A percentile compares a stretch with the other conserved stretches of the same genome.
Evolutionary conservation across 2,797 vertebrate species (phyloP).

Genomic region (Coregonus ussuriensis): DNA sequence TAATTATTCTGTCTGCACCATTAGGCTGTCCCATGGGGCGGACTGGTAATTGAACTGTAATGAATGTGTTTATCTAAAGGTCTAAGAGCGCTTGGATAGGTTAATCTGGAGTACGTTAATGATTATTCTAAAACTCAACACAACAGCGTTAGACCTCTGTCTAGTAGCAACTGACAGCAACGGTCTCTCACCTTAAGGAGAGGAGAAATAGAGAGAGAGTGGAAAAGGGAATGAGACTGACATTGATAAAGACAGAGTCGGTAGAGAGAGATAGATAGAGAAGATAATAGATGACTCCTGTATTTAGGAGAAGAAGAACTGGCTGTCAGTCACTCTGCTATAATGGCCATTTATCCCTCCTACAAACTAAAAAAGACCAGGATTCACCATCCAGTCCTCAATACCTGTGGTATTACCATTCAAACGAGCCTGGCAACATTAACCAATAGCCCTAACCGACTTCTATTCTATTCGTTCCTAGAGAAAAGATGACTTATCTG

Average conservation of each 20-base stretch:
- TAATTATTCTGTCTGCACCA: slow-evolving; percentile 12
- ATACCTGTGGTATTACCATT: neutral
- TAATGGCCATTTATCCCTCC: neutral
- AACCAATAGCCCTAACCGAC: neutral
- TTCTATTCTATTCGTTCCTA: neutral
- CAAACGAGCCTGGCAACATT: neutral
- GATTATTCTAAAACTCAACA: slow-evolving; percentile 1
- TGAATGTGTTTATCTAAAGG: slow-evolving; percentile 8
- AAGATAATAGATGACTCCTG: slow-evolving; percentile 1
- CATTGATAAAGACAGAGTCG: neutral
- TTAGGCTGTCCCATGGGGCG: slow-evolving; percentile 1
- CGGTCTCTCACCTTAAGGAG: neutral
- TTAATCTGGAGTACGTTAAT: neutral
- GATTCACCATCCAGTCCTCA: neutral
- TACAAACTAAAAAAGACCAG: neutral
- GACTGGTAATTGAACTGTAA: slow-evolving; percentile 18
- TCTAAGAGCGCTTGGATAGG: neutral
- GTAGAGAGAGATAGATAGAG: neutral
- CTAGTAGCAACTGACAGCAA: neutral
- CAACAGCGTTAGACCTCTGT: neutral
- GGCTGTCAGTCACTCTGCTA: neutral
- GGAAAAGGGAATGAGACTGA: neutral
- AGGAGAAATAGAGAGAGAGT: neutral
- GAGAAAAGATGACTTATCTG: neutral
- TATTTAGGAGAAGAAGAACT: neutral